A percentile compares a stretch with the other conserved stretches of the same genome.
Conservation (phyloP, 1,140 invertebrate genomes). For the Camponotus vicinus region DNA sequence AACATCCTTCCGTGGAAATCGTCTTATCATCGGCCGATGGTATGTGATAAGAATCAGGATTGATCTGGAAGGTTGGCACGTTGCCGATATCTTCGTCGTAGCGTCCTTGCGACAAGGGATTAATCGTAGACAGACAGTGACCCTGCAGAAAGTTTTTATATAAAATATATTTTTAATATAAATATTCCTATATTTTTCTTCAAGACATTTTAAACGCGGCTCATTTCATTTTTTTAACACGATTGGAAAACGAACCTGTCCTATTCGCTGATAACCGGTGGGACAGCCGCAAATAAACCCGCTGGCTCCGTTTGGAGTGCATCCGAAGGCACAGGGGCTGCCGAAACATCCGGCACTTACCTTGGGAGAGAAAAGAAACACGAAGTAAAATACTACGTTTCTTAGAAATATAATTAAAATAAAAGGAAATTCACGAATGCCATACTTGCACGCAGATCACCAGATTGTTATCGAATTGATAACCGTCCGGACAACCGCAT, state of each 20-base stretch:
- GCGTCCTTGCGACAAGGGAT: conserved; percentile 86
- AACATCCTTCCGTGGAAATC: conserved; percentile 95
- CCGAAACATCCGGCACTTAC: conserved; percentile 89
- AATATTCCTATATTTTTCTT: neutral
- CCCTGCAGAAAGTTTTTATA: conserved; percentile 86
- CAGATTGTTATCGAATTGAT: conserved; percentile 89
- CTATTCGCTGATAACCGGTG: conserved; percentile 92
- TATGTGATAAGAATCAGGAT: conserved; percentile 85
- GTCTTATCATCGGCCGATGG: conserved; percentile 89
- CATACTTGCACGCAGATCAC: conserved; percentile 90
- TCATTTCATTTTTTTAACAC: neutral
- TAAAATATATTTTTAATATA: neutral
- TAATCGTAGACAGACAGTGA: conserved; percentile 93
- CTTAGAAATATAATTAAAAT: neutral
- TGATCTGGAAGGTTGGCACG: conserved; percentile 90
- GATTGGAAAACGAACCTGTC: conserved; percentile 82
- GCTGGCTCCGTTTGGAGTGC: conserved; percentile 88
- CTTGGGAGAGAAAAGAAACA: conserved; percentile 80
- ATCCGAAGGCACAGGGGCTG: conserved; percentile 93
- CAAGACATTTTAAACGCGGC: neutral
- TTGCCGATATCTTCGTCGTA: conserved; percentile 89
- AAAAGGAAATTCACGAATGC: neutral
- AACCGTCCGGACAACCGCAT: conserved; percentile 92
- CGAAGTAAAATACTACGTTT: neutral
- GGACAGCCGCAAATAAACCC: conserved; percentile 93